Conservation (phyloP, 1,140 invertebrate genomes). For the Penaeus japonicus region DNA sequence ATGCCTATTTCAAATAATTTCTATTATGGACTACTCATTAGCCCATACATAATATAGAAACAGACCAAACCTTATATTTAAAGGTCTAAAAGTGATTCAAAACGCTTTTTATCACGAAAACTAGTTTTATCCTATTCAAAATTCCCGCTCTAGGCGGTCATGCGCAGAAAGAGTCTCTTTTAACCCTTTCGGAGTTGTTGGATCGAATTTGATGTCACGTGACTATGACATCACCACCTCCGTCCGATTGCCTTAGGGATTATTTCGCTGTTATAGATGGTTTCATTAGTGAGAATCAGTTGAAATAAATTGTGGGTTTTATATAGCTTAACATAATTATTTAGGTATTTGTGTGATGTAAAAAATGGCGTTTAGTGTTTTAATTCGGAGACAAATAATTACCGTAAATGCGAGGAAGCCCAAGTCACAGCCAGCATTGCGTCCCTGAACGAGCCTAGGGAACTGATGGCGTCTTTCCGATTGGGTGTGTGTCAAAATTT, state of each 20-base stretch:
- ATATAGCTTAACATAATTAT: neutral
- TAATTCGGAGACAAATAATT: neutral
- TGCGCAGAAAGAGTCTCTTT: neutral
- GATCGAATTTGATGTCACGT: conserved; percentile 19
- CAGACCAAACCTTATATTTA: neutral
- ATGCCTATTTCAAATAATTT: too few relatives aligned
- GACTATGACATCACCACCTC: conserved; percentile 8
- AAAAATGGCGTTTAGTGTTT: neutral
- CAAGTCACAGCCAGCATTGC: conserved; percentile 18
- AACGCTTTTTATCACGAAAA: neutral
- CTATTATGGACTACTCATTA: too few relatives aligned
- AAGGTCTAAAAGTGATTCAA: neutral
- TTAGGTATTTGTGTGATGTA: neutral
- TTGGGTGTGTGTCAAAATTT: conserved; percentile 50
- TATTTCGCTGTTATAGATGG: neutral
- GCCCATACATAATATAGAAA: too few relatives aligned
- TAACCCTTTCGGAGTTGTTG: neutral
- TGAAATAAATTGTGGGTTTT: neutral
- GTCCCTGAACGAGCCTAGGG: conserved; percentile 22
- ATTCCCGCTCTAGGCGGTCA: neutral
- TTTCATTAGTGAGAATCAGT: neutral
- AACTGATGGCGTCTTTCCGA: conserved; percentile 50
- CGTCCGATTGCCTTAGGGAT: neutral
- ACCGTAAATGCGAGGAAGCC: neutral
- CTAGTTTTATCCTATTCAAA: neutral